Conservation (phyloP, 1,140 invertebrate species). For the Lycorma delicatula region DNA sequence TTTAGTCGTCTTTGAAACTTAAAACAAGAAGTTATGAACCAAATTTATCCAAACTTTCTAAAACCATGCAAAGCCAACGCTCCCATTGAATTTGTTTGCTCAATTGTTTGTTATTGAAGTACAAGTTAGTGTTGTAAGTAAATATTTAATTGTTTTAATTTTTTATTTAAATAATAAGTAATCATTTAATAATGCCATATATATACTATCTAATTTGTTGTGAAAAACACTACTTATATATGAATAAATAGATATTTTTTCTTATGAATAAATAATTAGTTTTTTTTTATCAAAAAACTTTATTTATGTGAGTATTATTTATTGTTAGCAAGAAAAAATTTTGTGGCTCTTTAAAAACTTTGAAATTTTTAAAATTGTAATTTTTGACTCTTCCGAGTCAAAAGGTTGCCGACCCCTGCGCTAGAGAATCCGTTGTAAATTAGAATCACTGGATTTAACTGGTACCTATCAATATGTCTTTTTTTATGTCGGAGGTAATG, state of each 20-base stretch:
- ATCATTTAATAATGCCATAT: conserved; percentile 1
- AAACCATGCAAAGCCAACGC: conserved; percentile 25
- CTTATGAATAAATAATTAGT: conserved; percentile 1
- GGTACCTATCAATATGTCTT: no score
- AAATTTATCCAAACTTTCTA: conserved; percentile 26
- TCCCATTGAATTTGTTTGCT: conserved; percentile 18
- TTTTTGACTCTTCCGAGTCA: conserved; percentile 7
- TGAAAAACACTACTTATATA: conserved; percentile 2
- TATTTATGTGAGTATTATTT: conserved; percentile 10
- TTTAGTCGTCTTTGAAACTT: conserved; percentile 26
- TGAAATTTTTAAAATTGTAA: conserved; percentile 11
- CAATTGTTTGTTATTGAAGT: neutral
- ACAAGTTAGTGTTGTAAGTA: neutral
- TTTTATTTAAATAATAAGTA: conserved; percentile 2
- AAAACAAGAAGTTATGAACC: conserved; percentile 24
- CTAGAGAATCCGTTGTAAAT: no score
- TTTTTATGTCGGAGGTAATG: no score
- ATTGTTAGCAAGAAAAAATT: conserved; percentile 10
- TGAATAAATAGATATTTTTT: no score
- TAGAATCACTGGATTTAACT: no score
- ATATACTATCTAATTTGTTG: conserved; percentile 13
- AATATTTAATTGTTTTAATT: conserved; percentile 2
- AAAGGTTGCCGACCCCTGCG: neutral
- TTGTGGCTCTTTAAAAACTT: conserved; percentile 5
- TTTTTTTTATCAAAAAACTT: neutral